A percentile compares a stretch with the other conserved stretches of the same genome.
Conservation (phyloP, 2,797 vertebrate genomes). For the Ctenosaura bakeri region DNA sequence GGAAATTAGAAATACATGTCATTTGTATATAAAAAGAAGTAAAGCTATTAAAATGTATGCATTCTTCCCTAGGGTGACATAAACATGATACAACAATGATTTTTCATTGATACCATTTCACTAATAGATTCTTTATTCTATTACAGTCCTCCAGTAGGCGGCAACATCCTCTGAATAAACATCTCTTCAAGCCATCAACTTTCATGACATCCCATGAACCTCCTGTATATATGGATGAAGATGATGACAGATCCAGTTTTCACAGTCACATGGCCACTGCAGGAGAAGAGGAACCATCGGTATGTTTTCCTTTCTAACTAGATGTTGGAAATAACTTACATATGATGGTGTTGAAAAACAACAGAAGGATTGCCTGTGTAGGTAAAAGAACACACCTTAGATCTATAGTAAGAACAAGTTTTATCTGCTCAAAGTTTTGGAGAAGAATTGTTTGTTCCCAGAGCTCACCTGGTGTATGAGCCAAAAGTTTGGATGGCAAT, state of each 20-base stretch:
- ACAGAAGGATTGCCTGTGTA: not conserved
- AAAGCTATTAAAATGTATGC: not conserved
- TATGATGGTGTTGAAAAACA: not conserved
- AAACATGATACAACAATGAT: not conserved
- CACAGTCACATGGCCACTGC: slow-evolving; percentile 88
- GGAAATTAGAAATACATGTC: not conserved
- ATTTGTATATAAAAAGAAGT: not conserved
- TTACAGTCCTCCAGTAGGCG: slow-evolving; percentile 92
- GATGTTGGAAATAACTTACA: not conserved
- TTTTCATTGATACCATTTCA: slow-evolving; percentile 49
- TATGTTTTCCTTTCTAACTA: slow-evolving; percentile 72
- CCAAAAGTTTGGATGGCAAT: not conserved
- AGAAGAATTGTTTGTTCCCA: too few relatives aligned
- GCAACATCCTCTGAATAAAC: slow-evolving; percentile 98
- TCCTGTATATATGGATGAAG: slow-evolving; percentile 98
- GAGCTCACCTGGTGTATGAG: not conserved
- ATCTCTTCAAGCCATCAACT: slow-evolving; percentile 97
- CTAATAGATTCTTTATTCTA: slow-evolving; percentile 64
- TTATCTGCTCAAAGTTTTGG: not conserved
- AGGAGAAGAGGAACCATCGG: slow-evolving; percentile 90
- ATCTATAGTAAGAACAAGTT: not conserved
- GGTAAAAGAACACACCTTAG: not conserved
- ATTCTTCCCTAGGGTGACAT: not conserved
- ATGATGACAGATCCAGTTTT: slow-evolving; percentile 91
- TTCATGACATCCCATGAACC: slow-evolving; percentile 99